phyloP scores from a whole-genome alignment of 2,113 vertebrate genomes.

The Ptilorrhoa leucosticta region DNA sequence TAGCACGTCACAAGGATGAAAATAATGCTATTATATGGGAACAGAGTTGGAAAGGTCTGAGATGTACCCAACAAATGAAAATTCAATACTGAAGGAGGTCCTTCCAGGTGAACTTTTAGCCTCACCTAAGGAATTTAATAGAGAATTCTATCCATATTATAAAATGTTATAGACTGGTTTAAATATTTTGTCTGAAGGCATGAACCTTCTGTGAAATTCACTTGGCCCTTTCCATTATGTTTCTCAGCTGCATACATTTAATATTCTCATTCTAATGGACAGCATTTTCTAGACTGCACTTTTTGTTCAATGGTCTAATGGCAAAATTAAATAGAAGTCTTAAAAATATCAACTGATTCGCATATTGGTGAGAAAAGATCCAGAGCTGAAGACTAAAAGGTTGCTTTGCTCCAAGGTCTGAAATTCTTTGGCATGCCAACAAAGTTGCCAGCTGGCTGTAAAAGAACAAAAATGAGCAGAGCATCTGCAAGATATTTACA shows the following conservation, averaged over 20 bases:
- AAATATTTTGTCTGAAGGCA: neutral
- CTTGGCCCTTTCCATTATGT: neutral
- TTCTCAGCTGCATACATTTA: neutral
- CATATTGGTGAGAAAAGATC: neutral
- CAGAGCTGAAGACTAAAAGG: neutral
- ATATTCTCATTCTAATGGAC: neutral
- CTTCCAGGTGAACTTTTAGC: neutral
- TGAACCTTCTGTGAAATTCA: neutral
- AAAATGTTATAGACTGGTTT: neutral
- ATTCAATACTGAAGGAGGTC: neutral
- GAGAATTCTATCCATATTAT: neutral
- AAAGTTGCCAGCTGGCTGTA: constrained; percentile 59
- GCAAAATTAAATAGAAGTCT: neutral
- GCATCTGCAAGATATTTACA: constrained; percentile 65
- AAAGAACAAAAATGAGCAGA: constrained; percentile 47
- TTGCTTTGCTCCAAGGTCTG: neutral
- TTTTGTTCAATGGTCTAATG: neutral
- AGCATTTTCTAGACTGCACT: neutral
- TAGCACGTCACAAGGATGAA: neutral
- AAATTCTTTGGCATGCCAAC: constrained; percentile 34
- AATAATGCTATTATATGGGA: neutral
- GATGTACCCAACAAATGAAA: neutral
- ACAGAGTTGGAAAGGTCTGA: neutral
- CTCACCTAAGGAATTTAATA: neutral
- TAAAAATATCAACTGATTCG: neutral